Conservation (phyloP, 1,140 invertebrate genomes). For the Nephila pilipes region DNA sequence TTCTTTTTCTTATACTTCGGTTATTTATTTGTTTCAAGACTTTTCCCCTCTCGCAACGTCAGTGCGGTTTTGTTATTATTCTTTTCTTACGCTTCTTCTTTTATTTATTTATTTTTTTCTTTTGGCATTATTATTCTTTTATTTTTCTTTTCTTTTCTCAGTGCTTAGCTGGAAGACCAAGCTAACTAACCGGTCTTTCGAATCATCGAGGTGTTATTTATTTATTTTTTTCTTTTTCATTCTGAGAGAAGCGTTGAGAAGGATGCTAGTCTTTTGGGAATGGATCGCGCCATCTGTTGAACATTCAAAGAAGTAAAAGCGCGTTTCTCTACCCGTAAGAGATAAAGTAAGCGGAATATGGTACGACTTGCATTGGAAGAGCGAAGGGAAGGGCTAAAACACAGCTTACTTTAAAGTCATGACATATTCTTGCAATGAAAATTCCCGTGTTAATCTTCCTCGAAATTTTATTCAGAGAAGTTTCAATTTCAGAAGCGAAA, state of each 20-base stretch:
- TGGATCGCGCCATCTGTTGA: slow-evolving; percentile 55
- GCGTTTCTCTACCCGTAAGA: not conserved
- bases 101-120: slow-evolving; percentile 40
- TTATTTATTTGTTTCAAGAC: slow-evolving; percentile 73
- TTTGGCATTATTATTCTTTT: not conserved
- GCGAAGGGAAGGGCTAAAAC: too few species aligned
- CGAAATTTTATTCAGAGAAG: too few species aligned
- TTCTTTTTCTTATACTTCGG: not conserved
- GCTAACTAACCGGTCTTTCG: slow-evolving; percentile 61
- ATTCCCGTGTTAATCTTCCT: too few species aligned
- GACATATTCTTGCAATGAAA: too few species aligned
- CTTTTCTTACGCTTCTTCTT: slow-evolving; percentile 47
- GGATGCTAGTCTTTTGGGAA: not conserved
- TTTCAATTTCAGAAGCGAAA: too few species aligned
- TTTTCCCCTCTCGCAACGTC: slow-evolving; percentile 27
- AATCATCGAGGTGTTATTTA: slow-evolving; percentile 59
- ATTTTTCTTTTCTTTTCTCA: slow-evolving; percentile 18
- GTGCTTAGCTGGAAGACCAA: not conserved
- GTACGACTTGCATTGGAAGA: too few species aligned
- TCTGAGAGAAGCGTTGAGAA: not conserved
- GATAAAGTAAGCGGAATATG: not conserved
- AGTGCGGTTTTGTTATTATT: slow-evolving; percentile 61
- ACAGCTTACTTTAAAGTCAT: too few species aligned
- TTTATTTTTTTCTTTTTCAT: slow-evolving; percentile 52
- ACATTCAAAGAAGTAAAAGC: not conserved